Conservation (phyloP, 2,113 vertebrate species). For the Oenanthe oenanthe region DNA sequence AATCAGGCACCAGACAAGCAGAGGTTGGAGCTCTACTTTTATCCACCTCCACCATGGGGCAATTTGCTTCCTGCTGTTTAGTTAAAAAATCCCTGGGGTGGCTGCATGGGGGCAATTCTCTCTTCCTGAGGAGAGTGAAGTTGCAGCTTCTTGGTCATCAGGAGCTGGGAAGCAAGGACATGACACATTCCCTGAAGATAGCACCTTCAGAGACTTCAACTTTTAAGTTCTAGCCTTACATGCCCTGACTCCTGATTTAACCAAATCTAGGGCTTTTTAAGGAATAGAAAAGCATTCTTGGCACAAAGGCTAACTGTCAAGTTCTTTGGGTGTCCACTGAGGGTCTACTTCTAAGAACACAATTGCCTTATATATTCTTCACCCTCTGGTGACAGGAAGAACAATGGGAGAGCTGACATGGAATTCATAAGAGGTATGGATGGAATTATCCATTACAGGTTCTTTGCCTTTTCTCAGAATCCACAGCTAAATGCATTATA, state of each 20-base stretch:
- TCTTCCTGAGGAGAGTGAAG: not conserved
- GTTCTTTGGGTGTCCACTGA: not conserved
- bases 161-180: not conserved
- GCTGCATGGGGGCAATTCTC: not conserved
- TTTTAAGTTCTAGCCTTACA: not conserved
- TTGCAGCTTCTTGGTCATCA: not conserved
- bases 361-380: not conserved
- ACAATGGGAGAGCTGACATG: not conserved
- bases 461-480: not conserved
- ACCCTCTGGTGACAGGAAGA: not conserved
- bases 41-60: not conserved
- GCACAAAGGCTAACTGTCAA: not conserved
- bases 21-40: not conserved
- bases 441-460: not conserved
- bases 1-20: not conserved
- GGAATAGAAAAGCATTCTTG: not conserved
- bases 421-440: not conserved
- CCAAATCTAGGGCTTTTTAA: not conserved
- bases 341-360: not conserved
- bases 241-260: not conserved
- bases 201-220: not conserved
- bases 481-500: not conserved
- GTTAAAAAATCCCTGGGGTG: not conserved
- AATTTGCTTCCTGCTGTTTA: not conserved
- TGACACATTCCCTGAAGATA: fast-evolving